Evolutionary conservation across 2,888 invertebrate species (phyloP), one percentile per base, ranked within the genome.

Genomic region (Diloba caeruleocephala): DNA sequence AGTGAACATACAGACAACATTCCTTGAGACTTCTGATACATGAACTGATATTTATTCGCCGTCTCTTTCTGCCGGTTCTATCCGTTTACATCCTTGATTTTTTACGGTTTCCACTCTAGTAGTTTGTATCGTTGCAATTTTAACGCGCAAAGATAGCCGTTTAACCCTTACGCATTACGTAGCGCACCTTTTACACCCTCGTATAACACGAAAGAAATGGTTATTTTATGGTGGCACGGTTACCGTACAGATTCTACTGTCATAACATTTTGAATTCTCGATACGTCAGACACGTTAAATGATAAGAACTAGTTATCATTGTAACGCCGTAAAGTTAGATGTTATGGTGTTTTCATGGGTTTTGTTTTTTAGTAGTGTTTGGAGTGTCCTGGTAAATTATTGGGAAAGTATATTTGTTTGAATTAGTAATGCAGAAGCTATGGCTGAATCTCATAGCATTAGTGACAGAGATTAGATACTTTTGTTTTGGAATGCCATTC

Each of bases 91-190:
- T 79, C 41, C 61, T 80, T 76, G 79, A 87, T 88, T 87, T 88
- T 91, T 89, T 90, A 92, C 86, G 87, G 88, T 89, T 91, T 90
- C 85, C 87, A 85, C 81, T 84, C 78, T 82, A 89, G 82, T 92
- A 92, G 92, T 92, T 89, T 87, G 89, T 91, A 89, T 88, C 89
- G 83, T 81, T 85, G 83, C 82, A 82, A 87, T 90, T 92, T 92
- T 92, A 92, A 93, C 87, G 80, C 87, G 80, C 85, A 71, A 84
- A 86, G 90, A 88, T 87, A 87, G 84, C 85, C 84, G 85, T 90
- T 91, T 90, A 89, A 89, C 88, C 88, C 88, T 85, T 88, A 87
- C 87, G 21, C 21, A 21, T 21, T 21, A 21, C 21, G 21, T 17
- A 3, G 5, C 21, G 80, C 85, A 87, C 82, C 83, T 87, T 87